Conservation (phyloP, 2,888 invertebrate species). For the Coremacera marginata region DNA sequence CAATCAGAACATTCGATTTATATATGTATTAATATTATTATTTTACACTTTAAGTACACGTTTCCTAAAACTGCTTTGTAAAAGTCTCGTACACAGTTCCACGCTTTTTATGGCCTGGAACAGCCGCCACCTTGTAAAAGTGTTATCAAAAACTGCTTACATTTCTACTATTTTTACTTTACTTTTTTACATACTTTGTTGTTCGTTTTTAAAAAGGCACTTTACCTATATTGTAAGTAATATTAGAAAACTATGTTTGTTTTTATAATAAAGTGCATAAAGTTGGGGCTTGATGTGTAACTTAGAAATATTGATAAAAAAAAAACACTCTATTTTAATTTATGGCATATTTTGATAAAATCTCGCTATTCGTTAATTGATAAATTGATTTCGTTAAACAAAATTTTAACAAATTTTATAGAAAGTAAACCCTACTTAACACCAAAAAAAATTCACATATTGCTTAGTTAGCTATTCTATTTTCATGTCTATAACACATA, state of each 20-base stretch:
- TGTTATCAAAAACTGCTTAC: slow-evolving; percentile 3
- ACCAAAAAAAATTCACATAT: not conserved
- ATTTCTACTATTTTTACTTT: not conserved
- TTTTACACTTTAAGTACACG: too few species aligned
- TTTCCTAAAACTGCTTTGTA: not conserved
- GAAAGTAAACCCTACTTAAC: not conserved
- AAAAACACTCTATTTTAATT: too few species aligned
- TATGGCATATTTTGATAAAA: too few species aligned
- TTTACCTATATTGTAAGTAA: slow-evolving; percentile 34
- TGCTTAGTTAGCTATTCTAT: not conserved
- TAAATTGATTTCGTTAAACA: too few species aligned
- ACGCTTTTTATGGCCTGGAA: not conserved
- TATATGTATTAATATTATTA: too few species aligned
- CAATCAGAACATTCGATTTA: not conserved
- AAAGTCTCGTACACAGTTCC: not conserved
- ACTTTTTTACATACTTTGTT: slow-evolving; percentile 3
- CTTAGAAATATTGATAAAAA: too few species aligned
- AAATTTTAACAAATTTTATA: too few species aligned
- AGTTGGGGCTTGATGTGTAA: too few species aligned
- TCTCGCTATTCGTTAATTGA: too few species aligned
- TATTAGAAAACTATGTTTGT: too few species aligned
- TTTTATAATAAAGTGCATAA: too few species aligned
- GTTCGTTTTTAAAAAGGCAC: slow-evolving; percentile 39
- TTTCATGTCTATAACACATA: not conserved
- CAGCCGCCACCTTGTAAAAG: slow-evolving; percentile 15